Conservation (phyloP, 2,797 vertebrate species). For the Catharus ustulatus region DNA sequence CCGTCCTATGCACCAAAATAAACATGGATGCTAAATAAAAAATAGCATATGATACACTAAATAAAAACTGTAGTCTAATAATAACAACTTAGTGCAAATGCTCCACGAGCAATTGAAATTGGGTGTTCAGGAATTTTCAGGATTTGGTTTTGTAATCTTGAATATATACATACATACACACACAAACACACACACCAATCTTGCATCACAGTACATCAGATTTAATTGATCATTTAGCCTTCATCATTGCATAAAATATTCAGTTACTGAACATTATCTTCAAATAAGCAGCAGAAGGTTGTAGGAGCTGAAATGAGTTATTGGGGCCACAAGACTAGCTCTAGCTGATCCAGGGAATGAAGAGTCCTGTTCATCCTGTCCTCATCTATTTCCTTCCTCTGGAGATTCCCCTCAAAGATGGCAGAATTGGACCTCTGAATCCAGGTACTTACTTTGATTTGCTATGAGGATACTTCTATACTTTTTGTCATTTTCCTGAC, state of each 20-base stretch:
- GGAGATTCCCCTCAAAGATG: neutral
- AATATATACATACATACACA: neutral
- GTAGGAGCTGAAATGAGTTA: neutral
- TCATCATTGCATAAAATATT: neutral
- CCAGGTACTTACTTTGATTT: neutral
- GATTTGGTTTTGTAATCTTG: neutral
- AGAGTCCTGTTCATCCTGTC: neutral
- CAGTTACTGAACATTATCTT: neutral
- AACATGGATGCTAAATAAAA: constrained; percentile 16
- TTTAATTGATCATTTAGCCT: neutral
- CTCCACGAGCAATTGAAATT: neutral
- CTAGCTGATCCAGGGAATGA: neutral
- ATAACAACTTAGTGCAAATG: neutral
- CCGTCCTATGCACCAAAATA: constrained; percentile 16
- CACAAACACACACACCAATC: neutral
- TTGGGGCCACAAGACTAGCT: neutral
- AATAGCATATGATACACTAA: neutral
- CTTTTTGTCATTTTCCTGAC: neutral
- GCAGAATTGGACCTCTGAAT: neutral
- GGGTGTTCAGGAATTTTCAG: neutral
- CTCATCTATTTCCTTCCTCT: neutral
- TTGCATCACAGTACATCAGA: neutral
- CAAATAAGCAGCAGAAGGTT: neutral
- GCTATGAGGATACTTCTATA: neutral
- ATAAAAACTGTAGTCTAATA: constrained; percentile 9